A percentile compares a stretch with the other conserved stretches of the same genome.
phyloP scores from a whole-genome alignment of 1,140 invertebrate species.

The Bombyx mori region ASM3026992v2 NC_085109.1:9479501-9480000 shows the following conservation, averaged over 20 bases:
- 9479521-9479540: slow-evolving; percentile 60
- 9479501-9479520: slow-evolving; percentile 29
- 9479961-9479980: slow-evolving; percentile 52
- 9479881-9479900: slow-evolving; percentile 66
- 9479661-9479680: slow-evolving; percentile 35
- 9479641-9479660: slow-evolving; percentile 32
- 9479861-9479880: slow-evolving; percentile 48
- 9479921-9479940: slow-evolving; percentile 58
- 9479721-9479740: background rate
- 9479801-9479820: slow-evolving; percentile 57
- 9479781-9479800: slow-evolving; percentile 62
- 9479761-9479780: slow-evolving; percentile 61
- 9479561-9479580: slow-evolving; percentile 54
- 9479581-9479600: slow-evolving; percentile 57
- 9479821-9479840: slow-evolving; percentile 60
- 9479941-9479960: slow-evolving; percentile 48
- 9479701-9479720: background rate
- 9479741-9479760: slow-evolving; percentile 39
- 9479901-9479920: slow-evolving; percentile 66
- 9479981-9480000: slow-evolving; percentile 49
- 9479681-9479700: slow-evolving; percentile 6
- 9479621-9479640: slow-evolving; percentile 41
- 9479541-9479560: slow-evolving; percentile 60
- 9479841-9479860: slow-evolving; percentile 47
- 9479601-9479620: slow-evolving; percentile 55